phyloP scores from a whole-genome alignment of 2,888 invertebrate species.

The Galerucella pusilla region DNA sequence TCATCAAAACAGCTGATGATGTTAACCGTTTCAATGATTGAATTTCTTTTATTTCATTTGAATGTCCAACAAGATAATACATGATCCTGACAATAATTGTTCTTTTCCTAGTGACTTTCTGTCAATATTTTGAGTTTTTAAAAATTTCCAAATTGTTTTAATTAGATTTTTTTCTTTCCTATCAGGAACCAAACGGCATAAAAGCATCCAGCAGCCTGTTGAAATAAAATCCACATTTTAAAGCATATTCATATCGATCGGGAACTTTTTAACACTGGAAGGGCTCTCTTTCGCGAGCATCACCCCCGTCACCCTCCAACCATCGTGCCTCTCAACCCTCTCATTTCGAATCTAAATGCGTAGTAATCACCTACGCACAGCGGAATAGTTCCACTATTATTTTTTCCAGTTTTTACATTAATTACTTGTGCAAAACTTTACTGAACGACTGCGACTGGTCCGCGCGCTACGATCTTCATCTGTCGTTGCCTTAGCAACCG shows the following conservation, averaged over 20 bases:
- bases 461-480: slow-evolving; percentile 48
- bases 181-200: slow-evolving; percentile 57
- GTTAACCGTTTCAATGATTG: too few species aligned
- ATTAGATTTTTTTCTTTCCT: slow-evolving; percentile 4
- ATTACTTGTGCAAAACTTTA: slow-evolving; percentile 49
- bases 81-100: too few species aligned
- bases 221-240: slow-evolving; percentile 75
- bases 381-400: slow-evolving; percentile 55
- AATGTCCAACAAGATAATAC: too few species aligned
- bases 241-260: slow-evolving; percentile 75
- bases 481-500: slow-evolving; percentile 51
- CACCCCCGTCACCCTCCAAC: slow-evolving; percentile 46
- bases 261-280: slow-evolving; percentile 70
- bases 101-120: too few species aligned
- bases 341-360: slow-evolving; percentile 55
- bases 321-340: slow-evolving; percentile 53
- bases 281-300: slow-evolving; percentile 56
- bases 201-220: slow-evolving; percentile 62
- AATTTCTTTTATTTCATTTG: too few species aligned
- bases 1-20: too few species aligned
- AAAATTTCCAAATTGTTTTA: too few species aligned
- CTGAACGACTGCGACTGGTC: slow-evolving; percentile 44
- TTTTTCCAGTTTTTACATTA: slow-evolving; percentile 51
- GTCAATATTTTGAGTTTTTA: too few species aligned
- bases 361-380: slow-evolving; percentile 56